Conservation (phyloP, 2,888 invertebrate genomes). For the Liopterus haemorrhoidalis region DNA sequence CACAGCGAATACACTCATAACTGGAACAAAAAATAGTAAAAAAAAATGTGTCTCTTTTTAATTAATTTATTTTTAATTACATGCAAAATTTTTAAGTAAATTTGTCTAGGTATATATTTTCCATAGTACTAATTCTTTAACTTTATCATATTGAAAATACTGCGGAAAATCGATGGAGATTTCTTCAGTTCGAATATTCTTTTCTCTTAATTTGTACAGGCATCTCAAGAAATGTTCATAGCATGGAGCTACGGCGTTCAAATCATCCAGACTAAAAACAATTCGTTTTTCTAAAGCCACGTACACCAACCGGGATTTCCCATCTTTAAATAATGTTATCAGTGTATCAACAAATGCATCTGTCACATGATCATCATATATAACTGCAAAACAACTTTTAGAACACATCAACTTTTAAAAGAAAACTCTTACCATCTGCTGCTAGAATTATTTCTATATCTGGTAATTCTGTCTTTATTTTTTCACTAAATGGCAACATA, state of each 20-base stretch:
- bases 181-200: slow-evolving; percentile 56
- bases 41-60: slow-evolving; percentile 1
- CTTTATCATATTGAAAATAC: slow-evolving; percentile 75
- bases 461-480: slow-evolving; percentile 53
- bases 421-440: slow-evolving; percentile 65
- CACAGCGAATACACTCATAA: slow-evolving; percentile 32
- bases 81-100: no score
- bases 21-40: slow-evolving; percentile 32
- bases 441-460: slow-evolving; percentile 65
- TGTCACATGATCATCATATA: slow-evolving; percentile 78
- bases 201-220: slow-evolving; percentile 49
- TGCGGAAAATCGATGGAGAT: slow-evolving; percentile 68
- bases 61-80: slow-evolving; percentile 13
- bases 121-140: slow-evolving; percentile 70
- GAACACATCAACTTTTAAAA: slow-evolving; percentile 14
- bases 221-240: slow-evolving; percentile 73
- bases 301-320: slow-evolving; percentile 57
- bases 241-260: slow-evolving; percentile 79
- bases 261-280: slow-evolving; percentile 75
- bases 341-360: slow-evolving; percentile 71
- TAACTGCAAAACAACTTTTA: slow-evolving; percentile 54
- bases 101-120: no score
- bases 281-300: slow-evolving; percentile 80
- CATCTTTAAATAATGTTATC: slow-evolving; percentile 56
- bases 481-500: slow-evolving; percentile 51